These are phyloP conservation scores for Olivierus martensii DNA, from an alignment of 1,140 invertebrate species.

Conservation along the genomic window DNA sequence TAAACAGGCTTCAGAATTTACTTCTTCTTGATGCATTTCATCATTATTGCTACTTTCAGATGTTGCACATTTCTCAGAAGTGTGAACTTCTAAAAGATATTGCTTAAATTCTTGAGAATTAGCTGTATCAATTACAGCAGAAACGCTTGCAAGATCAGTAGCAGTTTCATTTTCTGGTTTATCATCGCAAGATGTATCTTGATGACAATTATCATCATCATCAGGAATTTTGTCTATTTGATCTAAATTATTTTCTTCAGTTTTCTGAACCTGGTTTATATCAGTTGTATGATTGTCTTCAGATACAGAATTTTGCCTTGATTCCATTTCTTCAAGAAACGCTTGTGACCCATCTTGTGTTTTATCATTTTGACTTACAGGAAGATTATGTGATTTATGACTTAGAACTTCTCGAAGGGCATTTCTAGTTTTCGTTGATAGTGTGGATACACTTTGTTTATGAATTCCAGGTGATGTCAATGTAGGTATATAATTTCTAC, in stretches of 20 bases:
- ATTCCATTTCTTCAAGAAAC: no score
- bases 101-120: constrained; percentile 34
- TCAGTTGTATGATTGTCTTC: not conserved
- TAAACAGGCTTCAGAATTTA: constrained; percentile 1
- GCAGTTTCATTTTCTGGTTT: constrained; percentile 6
- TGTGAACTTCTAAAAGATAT: constrained; percentile 15
- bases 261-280: not conserved
- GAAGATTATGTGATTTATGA: constrained; percentile 13
- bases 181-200: no score
- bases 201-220: no score
- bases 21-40: constrained; percentile 9
- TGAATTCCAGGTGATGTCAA: constrained; percentile 5
- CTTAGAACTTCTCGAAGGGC: constrained; percentile 17
- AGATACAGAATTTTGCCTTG: not conserved
- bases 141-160: constrained; percentile 56
- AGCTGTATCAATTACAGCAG: constrained; percentile 60
- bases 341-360: no score
- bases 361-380: not conserved
- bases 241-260: no score
- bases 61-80: not conserved
- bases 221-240: no score
- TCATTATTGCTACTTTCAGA: constrained; percentile 37
- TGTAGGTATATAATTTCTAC: constrained; percentile 12
- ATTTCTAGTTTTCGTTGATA: constrained; percentile 19
- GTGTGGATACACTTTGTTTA: constrained; percentile 6